phyloP scores from a whole-genome alignment of 2,113 vertebrate species.

The Ahaetulla prasina region DNA sequence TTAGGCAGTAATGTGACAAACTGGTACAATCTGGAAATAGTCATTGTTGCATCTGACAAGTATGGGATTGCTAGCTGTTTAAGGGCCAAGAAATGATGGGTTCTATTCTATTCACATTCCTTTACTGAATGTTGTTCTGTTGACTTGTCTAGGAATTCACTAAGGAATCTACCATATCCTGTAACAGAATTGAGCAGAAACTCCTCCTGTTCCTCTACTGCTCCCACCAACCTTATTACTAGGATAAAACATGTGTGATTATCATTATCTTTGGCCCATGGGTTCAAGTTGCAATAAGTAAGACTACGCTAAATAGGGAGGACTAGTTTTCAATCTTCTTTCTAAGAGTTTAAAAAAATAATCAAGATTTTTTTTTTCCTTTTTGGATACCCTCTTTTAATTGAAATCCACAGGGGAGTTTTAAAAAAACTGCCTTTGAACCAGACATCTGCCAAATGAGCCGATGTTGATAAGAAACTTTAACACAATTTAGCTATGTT shows the following conservation, averaged over 20 bases:
- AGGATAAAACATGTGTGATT: conserved; percentile 21
- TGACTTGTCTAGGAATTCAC: background rate
- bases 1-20: background rate
- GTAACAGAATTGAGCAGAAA: background rate
- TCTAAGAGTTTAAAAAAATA: background rate
- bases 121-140: background rate
- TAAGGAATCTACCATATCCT: background rate
- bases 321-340: background rate
- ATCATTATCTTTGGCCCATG: conserved; percentile 1
- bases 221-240: background rate
- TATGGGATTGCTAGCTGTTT: background rate
- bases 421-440: background rate
- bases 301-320: conserved; percentile 7
- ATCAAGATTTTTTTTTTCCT: no score
- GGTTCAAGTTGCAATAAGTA: conserved; percentile 22
- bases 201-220: background rate
- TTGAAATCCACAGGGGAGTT: background rate
- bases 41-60: background rate
- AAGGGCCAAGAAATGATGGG: background rate
- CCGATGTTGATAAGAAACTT: background rate
- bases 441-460: background rate
- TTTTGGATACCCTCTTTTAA: conserved; percentile 18
- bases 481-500: rapidly evolving
- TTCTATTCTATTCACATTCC: background rate
- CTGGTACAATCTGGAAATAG: background rate